Evolutionary conservation across 2,113 vertebrate species (phyloP).

Genomic region (Thryonomys swinderianus): DNA sequence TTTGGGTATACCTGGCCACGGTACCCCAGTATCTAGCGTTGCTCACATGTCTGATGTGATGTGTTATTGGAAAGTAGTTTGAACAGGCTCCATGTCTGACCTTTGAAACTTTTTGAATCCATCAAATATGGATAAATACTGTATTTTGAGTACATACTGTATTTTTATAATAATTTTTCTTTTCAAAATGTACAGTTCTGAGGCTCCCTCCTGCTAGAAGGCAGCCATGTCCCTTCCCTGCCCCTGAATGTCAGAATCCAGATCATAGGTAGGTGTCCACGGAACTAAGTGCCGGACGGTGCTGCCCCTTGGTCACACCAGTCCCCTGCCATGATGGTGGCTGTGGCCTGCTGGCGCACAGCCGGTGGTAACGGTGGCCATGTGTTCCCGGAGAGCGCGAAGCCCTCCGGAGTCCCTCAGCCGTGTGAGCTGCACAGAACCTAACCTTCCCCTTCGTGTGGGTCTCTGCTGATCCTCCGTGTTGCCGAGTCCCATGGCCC

Average conservation of each 20-base stretch:
- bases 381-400: neutral
- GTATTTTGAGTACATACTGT: neutral
- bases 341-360: neutral
- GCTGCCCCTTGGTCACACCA: neutral
- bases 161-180: slow-evolving; percentile 22
- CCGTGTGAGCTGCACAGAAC: neutral
- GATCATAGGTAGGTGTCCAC: neutral
- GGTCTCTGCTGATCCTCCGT: neutral
- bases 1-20: neutral
- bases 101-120: neutral
- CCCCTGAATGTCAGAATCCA: neutral
- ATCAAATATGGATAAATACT: neutral
- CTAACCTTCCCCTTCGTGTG: neutral
- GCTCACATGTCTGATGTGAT: neutral
- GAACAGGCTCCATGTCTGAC: neutral
- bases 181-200: neutral
- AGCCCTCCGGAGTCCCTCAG: neutral
- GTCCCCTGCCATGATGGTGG: fast-evolving
- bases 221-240: neutral
- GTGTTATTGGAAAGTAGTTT: neutral
- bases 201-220: neutral
- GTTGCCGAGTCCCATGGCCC: fast-evolving
- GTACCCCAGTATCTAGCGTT: neutral
- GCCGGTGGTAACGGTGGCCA: fast-evolving
- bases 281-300: neutral